Conservation (phyloP, 1,140 invertebrate genomes). For the Bombyx mori region ASM3026992v2 NC_085116.1:6388501-6389000, state of each 20-base stretch:
- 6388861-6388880: too few species aligned
- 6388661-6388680: conserved; percentile 4
- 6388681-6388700: too few species aligned
- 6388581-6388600: conserved; percentile 31
- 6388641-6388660: conserved; percentile 11
- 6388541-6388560: conserved; percentile 37
- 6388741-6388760: too few species aligned
- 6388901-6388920: conserved; percentile 2
- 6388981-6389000: too few species aligned
- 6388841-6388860: too few species aligned
- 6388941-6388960: neutral
- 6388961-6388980: too few species aligned
- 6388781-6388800: too few species aligned
- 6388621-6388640: conserved; percentile 39
- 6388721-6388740: too few species aligned
- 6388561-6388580: conserved; percentile 27
- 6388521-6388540: conserved; percentile 45
- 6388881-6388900: conserved; percentile 7
- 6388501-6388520: conserved; percentile 27
- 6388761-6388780: too few species aligned
- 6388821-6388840: too few species aligned
- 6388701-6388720: too few species aligned
- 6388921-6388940: conserved; percentile 5
- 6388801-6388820: too few species aligned
- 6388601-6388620: conserved; percentile 15